Conservation (phyloP, 2,113 vertebrate genomes). For the Puffinus mauretanicus region DNA sequence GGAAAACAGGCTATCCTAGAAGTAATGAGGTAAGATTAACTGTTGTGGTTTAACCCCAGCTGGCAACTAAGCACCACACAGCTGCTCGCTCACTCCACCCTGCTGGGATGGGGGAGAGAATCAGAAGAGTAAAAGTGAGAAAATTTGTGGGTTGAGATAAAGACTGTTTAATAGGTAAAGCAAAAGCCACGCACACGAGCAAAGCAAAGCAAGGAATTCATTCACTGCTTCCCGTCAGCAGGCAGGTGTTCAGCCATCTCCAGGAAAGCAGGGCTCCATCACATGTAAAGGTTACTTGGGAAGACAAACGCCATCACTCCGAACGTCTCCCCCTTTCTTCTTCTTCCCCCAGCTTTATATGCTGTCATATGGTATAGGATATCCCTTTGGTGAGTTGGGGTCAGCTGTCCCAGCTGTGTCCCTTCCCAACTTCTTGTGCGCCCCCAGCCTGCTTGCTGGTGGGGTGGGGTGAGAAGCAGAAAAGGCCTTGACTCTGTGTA, state of each 20-base stretch:
- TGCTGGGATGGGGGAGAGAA: too few species aligned
- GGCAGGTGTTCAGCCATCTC: background rate
- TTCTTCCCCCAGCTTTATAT: background rate
- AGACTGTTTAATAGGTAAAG: too few species aligned
- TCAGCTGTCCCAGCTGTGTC: background rate
- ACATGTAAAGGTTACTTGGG: background rate
- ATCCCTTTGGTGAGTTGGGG: background rate
- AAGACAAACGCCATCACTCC: background rate
- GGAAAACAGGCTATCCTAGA: background rate
- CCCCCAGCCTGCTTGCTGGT: background rate
- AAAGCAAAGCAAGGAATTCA: background rate
- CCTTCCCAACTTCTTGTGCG: background rate
- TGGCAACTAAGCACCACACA: background rate
- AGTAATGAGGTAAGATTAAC: background rate
- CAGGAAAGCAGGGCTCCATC: background rate
- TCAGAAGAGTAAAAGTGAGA: too few species aligned
- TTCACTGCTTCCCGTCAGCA: background rate
- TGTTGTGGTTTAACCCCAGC: background rate
- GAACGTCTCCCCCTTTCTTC: background rate
- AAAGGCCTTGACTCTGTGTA: background rate
- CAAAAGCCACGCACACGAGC: too few species aligned
- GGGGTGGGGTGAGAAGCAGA: background rate
- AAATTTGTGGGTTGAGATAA: too few species aligned
- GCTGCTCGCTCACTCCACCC: background rate
- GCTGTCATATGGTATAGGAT: background rate